phyloP scores from a whole-genome alignment of 2,797 vertebrate genomes.

The Tympanoctomys barrerae region DNA sequence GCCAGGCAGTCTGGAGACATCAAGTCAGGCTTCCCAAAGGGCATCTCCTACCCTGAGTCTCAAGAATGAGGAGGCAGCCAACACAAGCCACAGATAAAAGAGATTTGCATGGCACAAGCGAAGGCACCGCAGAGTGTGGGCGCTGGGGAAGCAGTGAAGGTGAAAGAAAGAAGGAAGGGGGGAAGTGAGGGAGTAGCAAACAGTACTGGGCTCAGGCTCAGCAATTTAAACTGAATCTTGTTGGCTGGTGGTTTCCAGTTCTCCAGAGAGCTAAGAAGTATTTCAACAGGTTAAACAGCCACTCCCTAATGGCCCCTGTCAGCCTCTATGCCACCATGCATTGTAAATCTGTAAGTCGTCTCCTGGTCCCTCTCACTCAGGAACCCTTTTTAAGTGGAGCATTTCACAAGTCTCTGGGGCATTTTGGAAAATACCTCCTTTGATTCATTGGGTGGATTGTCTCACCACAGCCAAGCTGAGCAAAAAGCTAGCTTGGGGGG shows the following conservation, averaged over 20 bases:
- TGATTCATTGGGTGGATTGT: background rate
- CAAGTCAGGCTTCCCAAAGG: background rate
- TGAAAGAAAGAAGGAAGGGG: background rate
- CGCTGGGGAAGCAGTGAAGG: too few species aligned
- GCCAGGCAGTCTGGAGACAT: background rate
- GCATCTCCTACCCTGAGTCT: background rate
- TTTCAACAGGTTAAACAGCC: background rate
- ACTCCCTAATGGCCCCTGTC: background rate
- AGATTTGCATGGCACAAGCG: background rate
- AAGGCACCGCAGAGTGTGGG: background rate
- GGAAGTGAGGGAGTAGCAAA: background rate
- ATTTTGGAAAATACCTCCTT: constrained; percentile 75
- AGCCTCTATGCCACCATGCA: background rate
- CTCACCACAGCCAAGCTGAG: constrained; percentile 37
- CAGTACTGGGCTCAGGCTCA: background rate
- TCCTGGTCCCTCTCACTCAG: constrained; percentile 31
- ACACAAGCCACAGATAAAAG: background rate
- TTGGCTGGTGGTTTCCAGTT: background rate
- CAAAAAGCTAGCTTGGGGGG: constrained; percentile 36
- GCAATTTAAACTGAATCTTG: background rate
- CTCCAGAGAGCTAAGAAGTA: background rate
- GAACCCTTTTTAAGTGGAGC: constrained; percentile 76
- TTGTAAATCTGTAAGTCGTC: background rate
- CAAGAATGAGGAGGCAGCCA: background rate
- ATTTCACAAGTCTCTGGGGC: constrained; percentile 75